Percentiles rank a stretch among this genome's conserved stretches.
These are phyloP conservation scores for Lipotes vexillifer DNA, from an alignment of 2,113 vertebrate genomes.

Conservation along the genomic window DNA sequence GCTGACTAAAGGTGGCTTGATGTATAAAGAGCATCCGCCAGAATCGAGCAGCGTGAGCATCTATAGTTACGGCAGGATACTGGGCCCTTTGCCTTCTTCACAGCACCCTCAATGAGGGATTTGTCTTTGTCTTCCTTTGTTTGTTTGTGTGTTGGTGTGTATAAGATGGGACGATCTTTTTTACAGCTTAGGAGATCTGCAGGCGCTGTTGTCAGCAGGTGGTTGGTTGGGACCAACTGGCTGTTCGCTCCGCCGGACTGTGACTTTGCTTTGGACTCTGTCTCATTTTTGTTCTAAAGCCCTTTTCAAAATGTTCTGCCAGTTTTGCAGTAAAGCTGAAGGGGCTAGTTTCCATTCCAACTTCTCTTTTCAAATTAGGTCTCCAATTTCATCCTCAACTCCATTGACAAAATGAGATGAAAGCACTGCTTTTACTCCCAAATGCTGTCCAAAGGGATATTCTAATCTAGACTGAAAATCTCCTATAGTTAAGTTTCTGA, in stretches of 20 bases:
- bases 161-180: background rate
- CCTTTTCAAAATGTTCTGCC: background rate
- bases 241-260: background rate
- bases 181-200: background rate
- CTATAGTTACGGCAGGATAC: rapidly evolving
- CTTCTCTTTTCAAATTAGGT: background rate
- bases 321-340: background rate
- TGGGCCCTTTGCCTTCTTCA: background rate
- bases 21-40: too few relatives aligned
- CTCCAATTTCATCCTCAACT: background rate
- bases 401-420: background rate
- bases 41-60: rapidly evolving
- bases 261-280: background rate
- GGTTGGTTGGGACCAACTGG: background rate
- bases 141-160: background rate
- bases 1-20: too few relatives aligned
- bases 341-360: background rate
- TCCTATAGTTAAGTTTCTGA: background rate
- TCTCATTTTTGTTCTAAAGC: background rate
- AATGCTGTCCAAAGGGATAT: background rate
- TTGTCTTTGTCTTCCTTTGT: background rate
- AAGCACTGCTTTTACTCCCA: background rate
- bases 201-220: background rate
- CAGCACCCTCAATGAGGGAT: too few relatives aligned
- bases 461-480: background rate